phyloP scores from a whole-genome alignment of 2,888 invertebrate species.

The Drosophila anceps region DNA sequence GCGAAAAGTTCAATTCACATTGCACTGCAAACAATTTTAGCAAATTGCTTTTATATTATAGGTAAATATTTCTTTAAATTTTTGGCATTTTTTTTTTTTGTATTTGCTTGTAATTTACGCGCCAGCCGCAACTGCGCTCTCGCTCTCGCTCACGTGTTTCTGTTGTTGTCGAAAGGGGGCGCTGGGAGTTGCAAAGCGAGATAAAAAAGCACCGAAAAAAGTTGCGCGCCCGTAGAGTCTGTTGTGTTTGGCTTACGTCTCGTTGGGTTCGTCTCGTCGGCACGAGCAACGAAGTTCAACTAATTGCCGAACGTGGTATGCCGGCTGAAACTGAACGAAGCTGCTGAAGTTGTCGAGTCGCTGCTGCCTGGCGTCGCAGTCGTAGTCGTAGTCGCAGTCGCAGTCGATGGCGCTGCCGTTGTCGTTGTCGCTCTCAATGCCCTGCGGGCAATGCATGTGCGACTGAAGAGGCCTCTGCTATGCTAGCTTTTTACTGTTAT shows the following conservation, averaged over 20 bases:
- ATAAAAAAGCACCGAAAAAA: constrained; percentile 39
- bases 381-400: constrained; percentile 23
- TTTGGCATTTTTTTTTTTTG: neutral
- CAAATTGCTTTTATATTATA: constrained; percentile 16
- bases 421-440: constrained; percentile 36
- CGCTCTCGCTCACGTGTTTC: constrained; percentile 41
- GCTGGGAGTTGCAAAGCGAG: constrained; percentile 21
- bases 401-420: constrained; percentile 13
- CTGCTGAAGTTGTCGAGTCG: constrained; percentile 52
- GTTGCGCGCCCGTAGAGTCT: constrained; percentile 43
- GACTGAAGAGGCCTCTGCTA: constrained; percentile 29
- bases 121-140: constrained; percentile 29
- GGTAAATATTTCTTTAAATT: constrained; percentile 13
- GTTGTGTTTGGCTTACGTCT: constrained; percentile 50
- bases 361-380: constrained; percentile 33
- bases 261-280: constrained; percentile 70
- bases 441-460: constrained; percentile 62
- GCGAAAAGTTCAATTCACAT: constrained; percentile 58
- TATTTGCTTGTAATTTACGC: constrained; percentile 21
- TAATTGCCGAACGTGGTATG: constrained; percentile 71
- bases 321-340: constrained; percentile 42
- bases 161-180: constrained; percentile 22
- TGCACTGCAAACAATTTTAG: constrained; percentile 22
- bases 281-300: constrained; percentile 78
- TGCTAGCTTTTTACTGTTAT: constrained; percentile 50